phyloP scores from a whole-genome alignment of 2,797 vertebrate genomes.

The Carduelis carduelis region DNA sequence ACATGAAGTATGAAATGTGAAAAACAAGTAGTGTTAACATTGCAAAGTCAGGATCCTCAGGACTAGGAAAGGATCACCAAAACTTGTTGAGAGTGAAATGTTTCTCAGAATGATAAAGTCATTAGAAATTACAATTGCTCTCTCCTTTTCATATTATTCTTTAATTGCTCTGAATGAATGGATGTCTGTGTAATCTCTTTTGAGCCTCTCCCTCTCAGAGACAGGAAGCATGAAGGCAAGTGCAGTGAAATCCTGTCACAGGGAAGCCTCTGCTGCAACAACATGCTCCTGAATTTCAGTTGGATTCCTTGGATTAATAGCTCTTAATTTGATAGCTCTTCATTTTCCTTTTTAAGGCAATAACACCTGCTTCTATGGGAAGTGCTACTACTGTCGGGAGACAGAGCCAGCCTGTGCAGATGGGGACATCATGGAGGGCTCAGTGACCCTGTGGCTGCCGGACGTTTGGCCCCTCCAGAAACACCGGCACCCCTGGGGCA shows the following conservation, averaged over 20 bases:
- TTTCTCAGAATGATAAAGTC: not conserved
- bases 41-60: not conserved
- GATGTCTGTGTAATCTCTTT: not conserved
- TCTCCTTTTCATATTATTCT: not conserved
- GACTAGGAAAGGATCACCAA: not conserved
- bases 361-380: conserved; percentile 97
- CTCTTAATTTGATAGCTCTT: not conserved
- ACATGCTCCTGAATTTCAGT: not conserved
- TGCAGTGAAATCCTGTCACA: not conserved
- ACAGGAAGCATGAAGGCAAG: not conserved
- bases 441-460: conserved; percentile 93
- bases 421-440: conserved; percentile 92
- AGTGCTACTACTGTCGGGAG: conserved; percentile 97
- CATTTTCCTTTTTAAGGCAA: conserved; percentile 79
- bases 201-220: not conserved
- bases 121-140: not conserved
- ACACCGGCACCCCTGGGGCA: conserved; percentile 96
- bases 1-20: not conserved
- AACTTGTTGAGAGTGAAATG: not conserved
- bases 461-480: conserved; percentile 98
- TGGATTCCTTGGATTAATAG: not conserved
- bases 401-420: conserved; percentile 95
- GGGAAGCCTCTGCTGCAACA: not conserved
- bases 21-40: not conserved
- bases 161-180: not conserved